These are phyloP conservation scores for Ptilorrhoa leucosticta DNA, from an alignment of 2,113 vertebrate species.

Conservation along the genomic window DNA sequence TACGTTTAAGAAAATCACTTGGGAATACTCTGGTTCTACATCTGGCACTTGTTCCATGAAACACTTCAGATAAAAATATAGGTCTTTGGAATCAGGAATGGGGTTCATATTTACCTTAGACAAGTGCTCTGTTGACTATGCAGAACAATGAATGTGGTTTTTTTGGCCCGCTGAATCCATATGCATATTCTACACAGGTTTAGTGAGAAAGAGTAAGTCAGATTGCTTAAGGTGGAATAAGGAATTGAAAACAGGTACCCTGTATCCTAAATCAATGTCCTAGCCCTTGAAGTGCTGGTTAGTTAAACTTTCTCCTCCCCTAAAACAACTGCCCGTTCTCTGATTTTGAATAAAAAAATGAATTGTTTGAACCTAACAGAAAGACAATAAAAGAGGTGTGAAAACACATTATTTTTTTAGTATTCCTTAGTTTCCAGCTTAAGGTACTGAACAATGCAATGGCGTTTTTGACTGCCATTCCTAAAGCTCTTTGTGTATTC, in stretches of 20 bases:
- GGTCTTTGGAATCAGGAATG: neutral
- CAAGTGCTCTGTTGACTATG: neutral
- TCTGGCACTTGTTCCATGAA: neutral
- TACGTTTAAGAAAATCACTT: neutral
- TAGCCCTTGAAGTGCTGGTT: neutral
- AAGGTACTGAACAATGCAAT: neutral
- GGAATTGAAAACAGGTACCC: neutral
- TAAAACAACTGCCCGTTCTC: rapidly evolving
- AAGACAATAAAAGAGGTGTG: neutral
- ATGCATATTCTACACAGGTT: neutral
- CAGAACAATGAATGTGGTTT: neutral
- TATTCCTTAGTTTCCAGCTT: neutral
- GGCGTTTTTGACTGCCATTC: neutral
- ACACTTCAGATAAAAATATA: neutral
- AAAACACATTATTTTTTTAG: neutral
- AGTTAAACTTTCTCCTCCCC: neutral
- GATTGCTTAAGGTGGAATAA: neutral
- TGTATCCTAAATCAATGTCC: neutral
- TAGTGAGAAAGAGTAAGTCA: neutral
- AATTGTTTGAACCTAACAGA: neutral
- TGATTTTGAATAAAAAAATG: neutral
- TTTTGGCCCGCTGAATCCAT: neutral
- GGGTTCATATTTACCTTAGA: neutral
- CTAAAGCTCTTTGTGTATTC: neutral
- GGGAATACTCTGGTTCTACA: neutral